Percentiles rank a stretch among this genome's conserved stretches.
phyloP scores from a whole-genome alignment of 1,140 invertebrate genomes.

The Danaus plexippus region DNA sequence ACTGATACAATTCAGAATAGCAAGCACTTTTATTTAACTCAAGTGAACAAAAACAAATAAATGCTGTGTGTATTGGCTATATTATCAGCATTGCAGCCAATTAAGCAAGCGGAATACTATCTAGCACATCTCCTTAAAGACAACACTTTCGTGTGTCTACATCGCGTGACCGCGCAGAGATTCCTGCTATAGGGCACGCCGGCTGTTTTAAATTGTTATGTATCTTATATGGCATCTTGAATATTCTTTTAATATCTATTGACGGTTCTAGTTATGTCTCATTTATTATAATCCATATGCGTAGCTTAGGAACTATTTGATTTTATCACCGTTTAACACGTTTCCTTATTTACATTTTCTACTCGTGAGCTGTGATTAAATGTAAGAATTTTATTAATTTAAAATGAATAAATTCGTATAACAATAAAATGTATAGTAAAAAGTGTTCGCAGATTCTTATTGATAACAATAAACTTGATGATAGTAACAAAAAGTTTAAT shows the following conservation, averaged over 20 bases:
- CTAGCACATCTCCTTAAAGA: conserved; percentile 32
- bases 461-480: conserved; percentile 14
- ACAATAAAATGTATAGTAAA: conserved; percentile 1
- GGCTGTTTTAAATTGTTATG: conserved; percentile 39
- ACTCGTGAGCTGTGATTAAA: too few species aligned
- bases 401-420: too few species aligned
- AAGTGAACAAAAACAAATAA: too few species aligned
- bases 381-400: too few species aligned
- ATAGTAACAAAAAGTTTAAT: conserved; percentile 17
- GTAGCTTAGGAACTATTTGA: too few species aligned
- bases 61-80: background rate
- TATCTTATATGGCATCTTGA: conserved; percentile 8
- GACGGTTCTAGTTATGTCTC: too few species aligned
- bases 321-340: too few species aligned
- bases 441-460: conserved; percentile 6
- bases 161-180: conserved; percentile 53
- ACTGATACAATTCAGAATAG: too few species aligned
- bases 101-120: conserved; percentile 44
- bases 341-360: too few species aligned
- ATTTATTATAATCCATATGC: too few species aligned
- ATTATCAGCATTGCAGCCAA: conserved; percentile 42
- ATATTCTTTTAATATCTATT: background rate
- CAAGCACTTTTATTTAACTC: too few species aligned
- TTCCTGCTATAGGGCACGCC: conserved; percentile 44
- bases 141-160: conserved; percentile 28